phyloP scores from a whole-genome alignment of 1,140 invertebrate species.

The Yoshiicerus persimilis region DNA sequence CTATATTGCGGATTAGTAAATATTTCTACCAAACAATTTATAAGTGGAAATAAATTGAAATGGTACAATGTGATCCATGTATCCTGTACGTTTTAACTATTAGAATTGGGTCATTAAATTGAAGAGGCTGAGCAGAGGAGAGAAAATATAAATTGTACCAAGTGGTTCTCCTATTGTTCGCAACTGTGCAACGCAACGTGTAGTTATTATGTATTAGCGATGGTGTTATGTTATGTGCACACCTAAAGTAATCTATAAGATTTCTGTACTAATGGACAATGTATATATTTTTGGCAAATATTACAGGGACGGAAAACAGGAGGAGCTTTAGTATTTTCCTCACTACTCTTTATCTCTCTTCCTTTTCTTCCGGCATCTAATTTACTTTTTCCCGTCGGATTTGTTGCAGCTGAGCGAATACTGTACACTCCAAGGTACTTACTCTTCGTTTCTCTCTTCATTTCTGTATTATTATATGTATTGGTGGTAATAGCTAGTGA shows the following conservation, averaged over 20 bases:
- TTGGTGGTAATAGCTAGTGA: neutral
- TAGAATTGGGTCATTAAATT: too few relatives aligned
- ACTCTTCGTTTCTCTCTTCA: neutral
- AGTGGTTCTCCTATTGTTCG: too few relatives aligned
- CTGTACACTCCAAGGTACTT: conserved; percentile 82
- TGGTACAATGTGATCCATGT: too few relatives aligned
- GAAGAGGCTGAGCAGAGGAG: too few relatives aligned
- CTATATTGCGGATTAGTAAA: too few relatives aligned
- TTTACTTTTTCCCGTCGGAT: conserved; percentile 83
- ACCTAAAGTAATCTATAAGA: neutral
- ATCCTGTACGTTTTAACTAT: too few relatives aligned
- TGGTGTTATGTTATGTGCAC: neutral
- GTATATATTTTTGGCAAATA: neutral
- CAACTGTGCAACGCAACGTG: too few relatives aligned
- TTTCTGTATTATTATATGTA: neutral
- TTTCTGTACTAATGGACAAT: neutral
- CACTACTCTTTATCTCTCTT: conserved; percentile 54
- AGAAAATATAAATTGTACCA: too few relatives aligned
- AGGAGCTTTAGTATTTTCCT: conserved; percentile 5
- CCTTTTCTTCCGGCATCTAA: conserved; percentile 86
- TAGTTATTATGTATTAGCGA: neutral
- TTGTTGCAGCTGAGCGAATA: conserved; percentile 87
- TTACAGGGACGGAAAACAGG: neutral
- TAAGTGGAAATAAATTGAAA: too few relatives aligned
- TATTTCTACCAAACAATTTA: too few relatives aligned